phyloP scores from a whole-genome alignment of 2,888 invertebrate genomes.

The Cantharis nigra region DNA sequence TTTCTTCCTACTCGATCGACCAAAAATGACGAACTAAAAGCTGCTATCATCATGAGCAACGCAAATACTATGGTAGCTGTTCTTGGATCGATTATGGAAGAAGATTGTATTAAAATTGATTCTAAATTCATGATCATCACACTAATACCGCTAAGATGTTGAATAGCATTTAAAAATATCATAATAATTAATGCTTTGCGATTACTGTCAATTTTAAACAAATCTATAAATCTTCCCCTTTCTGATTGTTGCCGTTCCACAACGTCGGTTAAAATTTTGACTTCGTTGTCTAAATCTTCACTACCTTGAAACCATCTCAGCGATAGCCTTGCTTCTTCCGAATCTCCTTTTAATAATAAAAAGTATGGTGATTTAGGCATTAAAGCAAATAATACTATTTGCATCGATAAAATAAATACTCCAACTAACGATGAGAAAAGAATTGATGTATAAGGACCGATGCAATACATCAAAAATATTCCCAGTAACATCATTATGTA shows the following conservation, averaged over 20 bases:
- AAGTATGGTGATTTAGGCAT: conserved; percentile 46
- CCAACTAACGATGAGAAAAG: conserved; percentile 19
- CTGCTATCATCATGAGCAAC: conserved; percentile 5
- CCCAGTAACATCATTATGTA: conserved; percentile 28
- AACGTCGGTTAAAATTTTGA: conserved; percentile 40
- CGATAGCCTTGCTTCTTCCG: conserved; percentile 56
- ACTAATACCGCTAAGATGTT: conserved; percentile 45
- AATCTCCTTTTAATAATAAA: conserved; percentile 49
- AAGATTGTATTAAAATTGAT: conserved; percentile 42
- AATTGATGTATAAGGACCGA: conserved; percentile 27
- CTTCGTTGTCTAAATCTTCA: conserved; percentile 56
- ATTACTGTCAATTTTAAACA: conserved; percentile 44
- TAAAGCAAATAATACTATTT: conserved; percentile 15
- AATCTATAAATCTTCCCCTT: conserved; percentile 58
- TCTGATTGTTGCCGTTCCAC: conserved; percentile 49
- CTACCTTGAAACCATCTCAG: conserved; percentile 63
- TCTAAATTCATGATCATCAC: conserved; percentile 49
- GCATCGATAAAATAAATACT: conserved; percentile 4
- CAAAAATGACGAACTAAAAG: conserved; percentile 3
- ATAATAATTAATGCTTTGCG: conserved; percentile 42
- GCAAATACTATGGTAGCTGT: neutral
- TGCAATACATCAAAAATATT: conserved; percentile 21
- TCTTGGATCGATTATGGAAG: conserved; percentile 19
- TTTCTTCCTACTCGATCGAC: conserved; percentile 32
- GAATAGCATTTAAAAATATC: conserved; percentile 43